Evolutionary conservation across 2,888 invertebrate genomes (phyloP).

Genomic region (Diaphora mendica): DNA sequence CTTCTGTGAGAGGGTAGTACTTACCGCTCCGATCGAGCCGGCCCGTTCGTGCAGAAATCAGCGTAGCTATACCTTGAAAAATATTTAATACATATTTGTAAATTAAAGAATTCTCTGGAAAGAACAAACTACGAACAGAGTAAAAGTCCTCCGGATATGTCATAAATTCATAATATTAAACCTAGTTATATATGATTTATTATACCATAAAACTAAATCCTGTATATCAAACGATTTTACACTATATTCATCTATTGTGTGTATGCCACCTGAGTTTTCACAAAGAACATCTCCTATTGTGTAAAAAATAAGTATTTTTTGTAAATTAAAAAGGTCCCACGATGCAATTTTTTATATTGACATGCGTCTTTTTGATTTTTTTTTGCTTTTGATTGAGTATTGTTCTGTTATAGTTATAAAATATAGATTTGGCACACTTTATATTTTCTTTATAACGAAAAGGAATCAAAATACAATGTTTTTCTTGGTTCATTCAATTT

Average conservation of each 20-base stretch:
- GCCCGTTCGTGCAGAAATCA: too few relatives aligned
- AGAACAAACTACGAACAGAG: too few relatives aligned
- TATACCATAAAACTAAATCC: slow-evolving; percentile 27
- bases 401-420: slow-evolving; percentile 52
- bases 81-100: too few relatives aligned
- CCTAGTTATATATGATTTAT: slow-evolving; percentile 28
- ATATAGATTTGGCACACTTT: slow-evolving; percentile 40
- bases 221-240: slow-evolving; percentile 42
- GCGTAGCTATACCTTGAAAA: too few relatives aligned
- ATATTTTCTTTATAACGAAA: neutral
- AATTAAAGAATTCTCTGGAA: too few relatives aligned
- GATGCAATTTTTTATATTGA: slow-evolving; percentile 70
- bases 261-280: slow-evolving; percentile 71
- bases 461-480: neutral
- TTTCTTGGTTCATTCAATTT: neutral
- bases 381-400: slow-evolving; percentile 66
- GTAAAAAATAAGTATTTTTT: slow-evolving; percentile 62
- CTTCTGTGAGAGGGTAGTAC: too few relatives aligned
- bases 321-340: slow-evolving; percentile 74
- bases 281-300: slow-evolving; percentile 68
- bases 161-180: neutral
- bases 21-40: too few relatives aligned
- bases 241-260: slow-evolving; percentile 58
- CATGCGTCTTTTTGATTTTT: slow-evolving; percentile 57
- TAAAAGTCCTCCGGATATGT: neutral